Evolutionary conservation across 2,113 vertebrate genomes (phyloP).

Genomic region (Tenrec ecaudatus): DNA sequence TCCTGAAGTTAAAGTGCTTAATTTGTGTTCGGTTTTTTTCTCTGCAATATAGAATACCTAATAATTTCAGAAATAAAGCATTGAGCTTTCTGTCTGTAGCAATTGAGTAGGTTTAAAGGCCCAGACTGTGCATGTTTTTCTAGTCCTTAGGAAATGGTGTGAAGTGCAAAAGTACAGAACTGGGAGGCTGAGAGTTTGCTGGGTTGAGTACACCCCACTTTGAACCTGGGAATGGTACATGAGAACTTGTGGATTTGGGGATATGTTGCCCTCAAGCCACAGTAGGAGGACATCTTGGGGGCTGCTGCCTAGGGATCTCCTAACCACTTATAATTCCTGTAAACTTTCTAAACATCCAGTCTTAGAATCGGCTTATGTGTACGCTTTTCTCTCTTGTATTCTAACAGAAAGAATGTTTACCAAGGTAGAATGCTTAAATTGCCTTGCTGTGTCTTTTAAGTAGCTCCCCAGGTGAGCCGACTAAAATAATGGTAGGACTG

Average conservation of each 20-base stretch:
- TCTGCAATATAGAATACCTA: not conserved
- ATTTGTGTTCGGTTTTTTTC: conserved; percentile 49
- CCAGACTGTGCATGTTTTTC: conserved; percentile 14
- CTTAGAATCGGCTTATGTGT: not conserved
- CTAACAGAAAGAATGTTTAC: conserved; percentile 32
- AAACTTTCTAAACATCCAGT: conserved; percentile 29
- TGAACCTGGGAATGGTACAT: not conserved
- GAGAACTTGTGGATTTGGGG: not conserved
- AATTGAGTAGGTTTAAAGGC: conserved; percentile 57
- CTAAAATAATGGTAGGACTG: not conserved
- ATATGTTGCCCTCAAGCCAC: not conserved
- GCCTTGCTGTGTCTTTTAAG: not conserved
- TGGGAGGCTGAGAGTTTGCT: conserved; percentile 10
- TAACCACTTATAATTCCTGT: conserved; percentile 40
- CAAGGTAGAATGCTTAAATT: conserved; percentile 5
- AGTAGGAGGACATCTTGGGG: not conserved
- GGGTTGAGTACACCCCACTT: not conserved
- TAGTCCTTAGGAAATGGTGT: not conserved
- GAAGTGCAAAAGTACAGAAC: not conserved
- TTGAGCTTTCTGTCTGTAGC: conserved; percentile 62
- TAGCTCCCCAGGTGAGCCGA: conserved; percentile 31
- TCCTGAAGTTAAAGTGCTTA: conserved; percentile 64
- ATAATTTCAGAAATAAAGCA: conserved; percentile 60
- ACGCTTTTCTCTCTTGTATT: conserved; percentile 9
- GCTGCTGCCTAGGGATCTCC: not conserved